Percentiles rank a stretch among this genome's conserved stretches.
Conservation (phyloP, 2,888 invertebrate species). For the Apantesis nais region DNA sequence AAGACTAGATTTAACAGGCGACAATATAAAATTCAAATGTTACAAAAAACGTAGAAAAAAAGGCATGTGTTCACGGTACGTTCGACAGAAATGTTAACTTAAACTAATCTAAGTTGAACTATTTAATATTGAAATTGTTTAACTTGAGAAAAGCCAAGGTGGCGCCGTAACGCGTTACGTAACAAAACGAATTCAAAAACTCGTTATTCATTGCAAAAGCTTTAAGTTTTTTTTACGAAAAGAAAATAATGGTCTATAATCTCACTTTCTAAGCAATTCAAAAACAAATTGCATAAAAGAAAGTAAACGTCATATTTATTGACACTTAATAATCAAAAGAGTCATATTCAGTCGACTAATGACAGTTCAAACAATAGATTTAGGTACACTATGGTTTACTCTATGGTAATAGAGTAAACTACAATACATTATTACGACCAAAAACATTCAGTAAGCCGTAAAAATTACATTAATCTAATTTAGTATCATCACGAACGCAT, state of each 20-base stretch:
- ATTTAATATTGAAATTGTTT: too few relatives aligned
- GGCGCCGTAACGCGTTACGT: too few relatives aligned
- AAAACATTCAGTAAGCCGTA: too few relatives aligned
- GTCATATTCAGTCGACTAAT: not conserved
- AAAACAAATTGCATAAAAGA: not conserved
- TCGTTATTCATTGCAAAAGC: not conserved
- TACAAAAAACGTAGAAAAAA: not conserved
- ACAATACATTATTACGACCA: not conserved
- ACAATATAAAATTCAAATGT: not conserved
- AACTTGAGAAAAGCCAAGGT: too few relatives aligned
- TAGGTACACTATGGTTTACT: too few relatives aligned
- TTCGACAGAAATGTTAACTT: too few relatives aligned
- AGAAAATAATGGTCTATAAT: not conserved
- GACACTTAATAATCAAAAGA: not conserved
- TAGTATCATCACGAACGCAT: not conserved
- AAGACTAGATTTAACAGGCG: too few relatives aligned
- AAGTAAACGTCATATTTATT: not conserved
- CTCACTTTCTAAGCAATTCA: not conserved
- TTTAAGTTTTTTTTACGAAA: not conserved
- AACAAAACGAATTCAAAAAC: too few relatives aligned
- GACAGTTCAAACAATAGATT: not conserved
- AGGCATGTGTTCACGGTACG: too few relatives aligned
- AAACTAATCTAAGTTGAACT: too few relatives aligned
- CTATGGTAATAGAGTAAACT: not conserved
- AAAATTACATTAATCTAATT: not conserved